Evolutionary conservation across 2,888 invertebrate species (phyloP), one percentile per base, ranked within the genome.

Genomic region (Cerceris rybyensis): DNA sequence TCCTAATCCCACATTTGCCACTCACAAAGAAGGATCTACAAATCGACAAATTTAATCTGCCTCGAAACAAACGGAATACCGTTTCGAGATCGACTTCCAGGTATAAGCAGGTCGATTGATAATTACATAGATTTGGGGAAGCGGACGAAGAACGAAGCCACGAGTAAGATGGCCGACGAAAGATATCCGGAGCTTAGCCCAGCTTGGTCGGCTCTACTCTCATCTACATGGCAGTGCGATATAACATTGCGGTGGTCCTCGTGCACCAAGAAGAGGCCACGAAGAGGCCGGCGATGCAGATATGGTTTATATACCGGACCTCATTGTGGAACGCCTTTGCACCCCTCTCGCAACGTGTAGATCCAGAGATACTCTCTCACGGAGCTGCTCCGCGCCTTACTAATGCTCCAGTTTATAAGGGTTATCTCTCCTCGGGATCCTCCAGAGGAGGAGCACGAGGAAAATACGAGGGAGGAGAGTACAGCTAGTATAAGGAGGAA

Each of bases 401-500:
- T 91, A 92, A 92, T 92, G 90, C 91, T 91, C 90, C 89, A 90
- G 91, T 91, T 91, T 91, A 91, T 91, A 89, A 90, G 88, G 89
- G 89, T 89, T 91, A 91, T 90, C 89, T 88, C 73, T 57, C 64
- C 59, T 66, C 65, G 80, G 67, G 88, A 90, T 90, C 89, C 90
- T 63, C 72, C 65, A 49, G 64, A 67, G 59, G 42, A 17, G 63
- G 59, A 55, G 73, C 63, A 55, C 63, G 43, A n/a, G 1, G 57
- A 67, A 55, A 46, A 16, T 2, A 50, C 50, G 50, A 28, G 52
- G 14, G 61, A 7, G 49, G 16, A 68, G 39, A 7, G n/a, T 43
- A 28, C 14, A 14, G 55, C 55, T 0, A 55, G n/a, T 5, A 9
- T 7, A 50, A 5, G 50, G 50, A 50, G 50, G 50, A 50, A 50